Evolutionary conservation across 30 jellyfish, hydroid and myxozoan genomes (phyloP), one percentile per base, ranked within the genome.

Genomic region (Chironex yamaguchii): DNA sequence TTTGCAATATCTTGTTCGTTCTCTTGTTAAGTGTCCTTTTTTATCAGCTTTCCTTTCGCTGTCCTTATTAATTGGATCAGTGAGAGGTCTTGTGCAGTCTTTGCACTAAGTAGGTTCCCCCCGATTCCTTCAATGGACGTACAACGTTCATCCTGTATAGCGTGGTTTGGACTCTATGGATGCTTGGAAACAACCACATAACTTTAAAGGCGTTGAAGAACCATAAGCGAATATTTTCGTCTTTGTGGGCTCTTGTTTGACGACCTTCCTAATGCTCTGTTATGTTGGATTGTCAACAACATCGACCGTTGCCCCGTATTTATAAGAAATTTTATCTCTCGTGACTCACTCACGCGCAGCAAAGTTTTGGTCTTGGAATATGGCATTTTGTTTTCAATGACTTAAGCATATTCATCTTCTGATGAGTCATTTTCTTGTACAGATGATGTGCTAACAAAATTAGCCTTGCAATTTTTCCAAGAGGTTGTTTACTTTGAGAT

Each of bases 281-380:
- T 25, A 42, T 29, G 91, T 80, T 42, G 9, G 29, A 30, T 23
- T 20, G 52, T 79, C 90, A 12, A 63, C 34, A 14, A 79, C 26
- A 63, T 79, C 35, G 4, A 62, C 90, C 9, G 90, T 62, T 22
- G 83, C 91, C 68, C 91, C 91, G 78, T 76, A 20, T 76, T 67
- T 4, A 76, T 64, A 0, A 76, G 25, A 26, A 76, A 29, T 23
- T 27, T 12, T 36, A 36, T 36, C 34, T 35, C 49, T 21, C 0
- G 49, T 36, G 85, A 34, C 9, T 63, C 76, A 63, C 29, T 63
- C 35, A 22, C 14, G 29, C 76, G 35, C 26, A 27, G 76, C 29
- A 63, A 27, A n/a, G 76, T 63, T 74, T 48, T 33, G 13, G 76
- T 24, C 52, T 49, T 74, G 24, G 87, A 49, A 23, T 52, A 30